Evolutionary conservation across 1,140 invertebrate species (phyloP), one percentile per base, ranked within the genome.

Genomic region (Pseudomyrmex dendroicus): DNA sequence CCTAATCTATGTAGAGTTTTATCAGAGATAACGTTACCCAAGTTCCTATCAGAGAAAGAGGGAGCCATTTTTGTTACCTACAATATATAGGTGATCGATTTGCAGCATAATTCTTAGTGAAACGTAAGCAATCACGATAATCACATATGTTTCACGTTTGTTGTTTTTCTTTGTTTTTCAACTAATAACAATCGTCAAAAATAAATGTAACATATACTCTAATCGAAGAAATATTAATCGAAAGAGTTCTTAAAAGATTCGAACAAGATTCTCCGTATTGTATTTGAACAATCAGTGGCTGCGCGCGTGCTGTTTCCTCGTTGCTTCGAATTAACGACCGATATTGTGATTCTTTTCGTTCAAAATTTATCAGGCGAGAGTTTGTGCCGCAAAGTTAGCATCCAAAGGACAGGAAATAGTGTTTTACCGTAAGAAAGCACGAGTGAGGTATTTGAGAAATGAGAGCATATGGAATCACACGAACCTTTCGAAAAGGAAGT

Each of bases 1-100:
- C 91, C 90, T 91, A 91, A 92, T 92, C 91, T 92, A 89, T 91
- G 90, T 90, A 89, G 89, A 77, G 73, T 90, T 87, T 92, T 92
- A 92, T 92, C 91, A 82, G 86, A 91, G 93, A 94, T 94, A 94
- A 94, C 77, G 92, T 94, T 94, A 91, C 92, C 91, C 73, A 88
- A 92, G 92, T 88, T 92, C 90, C 93, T 94, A 94, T 93, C 93
- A 35, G 35, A 35, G 35, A 35, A 5, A 35, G 35, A 91, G 92
- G 92, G 90, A 92, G 92, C 91, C 89, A 93, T 92, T 94, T 94
- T 94, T 93, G 94, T 90, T 91, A 94, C 94, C 35, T 35, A 91
- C 89, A 93, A 94, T 93, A 93, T 91, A 93, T 92, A 92, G 92
- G 90, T 92, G 90, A 93, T 92, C 92, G 91, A 93, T 93, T 90